Base-by-base conservation (phyloP, 2,888 invertebrate species). In the Stenodera caucasica region DNA sequence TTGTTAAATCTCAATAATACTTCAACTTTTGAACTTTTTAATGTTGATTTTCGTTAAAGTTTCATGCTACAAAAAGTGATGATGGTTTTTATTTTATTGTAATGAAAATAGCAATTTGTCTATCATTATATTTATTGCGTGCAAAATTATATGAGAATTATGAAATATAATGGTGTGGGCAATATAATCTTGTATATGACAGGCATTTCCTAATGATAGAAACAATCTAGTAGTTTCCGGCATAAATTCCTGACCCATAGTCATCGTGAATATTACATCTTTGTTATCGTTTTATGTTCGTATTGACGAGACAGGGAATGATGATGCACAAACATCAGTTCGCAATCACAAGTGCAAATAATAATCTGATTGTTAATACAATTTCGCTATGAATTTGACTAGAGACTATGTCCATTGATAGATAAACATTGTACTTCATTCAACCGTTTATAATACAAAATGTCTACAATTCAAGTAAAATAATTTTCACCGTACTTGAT, bases 351-450 rank as follows among this genome's bases (percentile, higher is more conserved):
- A 78, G 69, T 72, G 75, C 77, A 80, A 79, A 79, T 78, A 79
- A 77, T 78, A 78, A 77, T 79, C 76, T 78, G 78, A 80, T 79
- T 80, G 78, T 76, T 80, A 79, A 80, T 78, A 77, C 73, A 78
- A 80, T 80, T 80, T 79, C 21, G 6, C 78, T 77, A 77, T 77
- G 77, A 79, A 79, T 80, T 78, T 77, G 78, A 75, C 76, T 78
- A 75, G 75, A 68, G 67, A 68, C 67, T 66, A 65, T 69, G 74
- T 71, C 73, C 74, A 73, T 73, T 72, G 70, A 70, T 72, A 71
- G 70, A 72, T 70, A 74, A 77, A 74, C 72, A 72, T 64, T 67
- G 64, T 57, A 68, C 64, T 70, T 71, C 67, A 67, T 69, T 72
- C 74, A 73, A 74, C 75, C 76, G 74, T 72, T n/a, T 68, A 76